Evolutionary conservation across 2,797 vertebrate genomes (phyloP).

Genomic region (Enteromius viviparus): DNA sequence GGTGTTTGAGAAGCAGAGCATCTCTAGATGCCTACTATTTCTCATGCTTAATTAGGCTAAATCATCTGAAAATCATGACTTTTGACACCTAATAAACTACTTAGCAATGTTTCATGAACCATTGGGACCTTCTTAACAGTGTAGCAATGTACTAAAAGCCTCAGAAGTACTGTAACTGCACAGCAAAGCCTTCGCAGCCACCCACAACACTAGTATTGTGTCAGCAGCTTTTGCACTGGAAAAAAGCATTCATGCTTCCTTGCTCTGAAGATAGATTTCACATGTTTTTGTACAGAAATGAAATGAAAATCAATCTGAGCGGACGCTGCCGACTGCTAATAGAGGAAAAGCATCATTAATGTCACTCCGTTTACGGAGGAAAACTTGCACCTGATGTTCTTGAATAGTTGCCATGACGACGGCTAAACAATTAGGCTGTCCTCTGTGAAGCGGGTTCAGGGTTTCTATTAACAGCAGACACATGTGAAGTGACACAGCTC

Average conservation of each 20-base stretch:
- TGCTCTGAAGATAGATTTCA: background rate
- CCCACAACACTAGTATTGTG: background rate
- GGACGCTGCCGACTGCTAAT: background rate
- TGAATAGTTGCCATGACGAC: conserved; percentile 25
- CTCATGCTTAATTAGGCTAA: background rate
- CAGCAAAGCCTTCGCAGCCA: background rate
- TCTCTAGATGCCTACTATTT: background rate
- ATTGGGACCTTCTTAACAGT: background rate
- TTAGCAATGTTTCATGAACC: background rate
- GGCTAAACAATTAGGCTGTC: conserved; percentile 30
- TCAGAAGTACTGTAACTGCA: background rate
- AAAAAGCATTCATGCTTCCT: background rate
- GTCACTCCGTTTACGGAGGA: background rate
- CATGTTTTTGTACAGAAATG: background rate
- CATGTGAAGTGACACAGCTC: background rate
- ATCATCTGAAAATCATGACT: background rate
- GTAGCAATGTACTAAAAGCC: background rate
- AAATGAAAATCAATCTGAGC: background rate
- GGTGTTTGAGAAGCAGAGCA: background rate
- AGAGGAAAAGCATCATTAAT: conserved; percentile 1
- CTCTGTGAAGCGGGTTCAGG: conserved; percentile 13
- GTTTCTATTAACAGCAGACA: conserved; percentile 9
- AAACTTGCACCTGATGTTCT: conserved; percentile 7
- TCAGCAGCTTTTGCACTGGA: background rate
- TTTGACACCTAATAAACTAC: background rate